phyloP scores from a whole-genome alignment of 2,888 invertebrate species.

The Cotesia congregata region DNA sequence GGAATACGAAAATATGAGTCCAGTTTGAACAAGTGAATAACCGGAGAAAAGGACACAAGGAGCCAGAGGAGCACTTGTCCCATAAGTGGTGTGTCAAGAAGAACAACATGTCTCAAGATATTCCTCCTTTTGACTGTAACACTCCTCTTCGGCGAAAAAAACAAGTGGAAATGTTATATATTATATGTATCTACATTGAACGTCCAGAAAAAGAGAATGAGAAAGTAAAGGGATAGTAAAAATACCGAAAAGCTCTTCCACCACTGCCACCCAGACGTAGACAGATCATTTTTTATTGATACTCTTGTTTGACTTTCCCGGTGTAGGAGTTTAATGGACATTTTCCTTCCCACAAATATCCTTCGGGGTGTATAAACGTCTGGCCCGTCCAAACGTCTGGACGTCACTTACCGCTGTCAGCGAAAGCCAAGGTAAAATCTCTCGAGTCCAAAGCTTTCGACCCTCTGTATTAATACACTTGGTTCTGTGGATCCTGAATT shows the following conservation, averaged over 20 bases:
- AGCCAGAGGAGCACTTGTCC: constrained; percentile 9
- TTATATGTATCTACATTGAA: not conserved
- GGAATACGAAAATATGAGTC: constrained; percentile 25
- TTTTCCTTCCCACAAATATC: constrained; percentile 45
- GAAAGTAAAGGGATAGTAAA: not conserved
- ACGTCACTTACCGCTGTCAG: constrained; percentile 52
- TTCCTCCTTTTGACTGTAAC: constrained; percentile 5
- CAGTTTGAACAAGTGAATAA: not conserved
- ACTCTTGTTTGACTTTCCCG: constrained; percentile 37
- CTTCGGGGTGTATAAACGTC: constrained; percentile 42
- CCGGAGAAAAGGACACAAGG: not conserved
- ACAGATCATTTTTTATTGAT: constrained; percentile 36
- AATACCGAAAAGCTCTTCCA: constrained; percentile 7
- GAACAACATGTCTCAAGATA: constrained; percentile 17
- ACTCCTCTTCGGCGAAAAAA: not conserved
- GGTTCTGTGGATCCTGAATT: not conserved
- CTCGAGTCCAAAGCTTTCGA: constrained; percentile 36
- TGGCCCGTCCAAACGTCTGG: constrained; percentile 36
- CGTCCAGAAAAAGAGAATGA: not conserved
- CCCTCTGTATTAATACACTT: constrained; percentile 25
- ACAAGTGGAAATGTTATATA: constrained; percentile 17
- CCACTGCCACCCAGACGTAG: constrained; percentile 21
- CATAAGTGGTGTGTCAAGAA: constrained; percentile 11
- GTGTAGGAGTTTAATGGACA: constrained; percentile 42
- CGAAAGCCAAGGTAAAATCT: constrained; percentile 47